Evolutionary conservation across 2,888 invertebrate genomes (phyloP), one percentile per base, ranked within the genome.

Genomic region (Athripsodes cinereus): DNA sequence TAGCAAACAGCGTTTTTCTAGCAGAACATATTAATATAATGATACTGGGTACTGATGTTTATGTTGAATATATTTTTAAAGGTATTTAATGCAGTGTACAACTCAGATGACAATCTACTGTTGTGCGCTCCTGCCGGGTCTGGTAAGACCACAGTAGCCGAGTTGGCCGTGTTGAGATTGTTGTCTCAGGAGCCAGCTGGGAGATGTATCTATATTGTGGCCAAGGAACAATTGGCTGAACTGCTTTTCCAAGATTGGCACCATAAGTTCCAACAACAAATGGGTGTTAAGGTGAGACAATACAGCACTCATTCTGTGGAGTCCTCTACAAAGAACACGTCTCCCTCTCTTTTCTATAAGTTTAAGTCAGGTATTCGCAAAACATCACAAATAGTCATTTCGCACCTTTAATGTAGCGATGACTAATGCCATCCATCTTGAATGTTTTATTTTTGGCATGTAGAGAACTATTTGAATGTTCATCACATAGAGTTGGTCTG

Each of bases 61-160:
- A n/a, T n/a, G n/a, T n/a, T n/a, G n/a, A n/a, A n/a, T n/a, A n/a
- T n/a, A n/a, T n/a, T n/a, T 31, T 61, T 52, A 19, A 85, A 91
- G 79, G 97, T 98, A 5, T 99, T 99, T 77, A 98, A 98, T 72
- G 93, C 97, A 0, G 91, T 98, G 0, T 99, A 97, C 78, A 97
- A 97, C 71, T 92, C 92, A 1, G 97, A 99, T 70, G 99, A 99
- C 70, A 99, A 97, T 73, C 92, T 98, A 8, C 96, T 98, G 72
- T 88, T 99, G 60, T 94, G 94, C 0, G 94, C 95, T 0, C 94
- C 95, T 0, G 90, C 92, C 0, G 94, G 94, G 1, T 92, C 93
- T 0, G 91, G 91, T 1, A 96, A 96, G 76, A 95, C 96, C 0
- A 91, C 96, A 11, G 88, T 97, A 55, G 97, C 95, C 0, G 99